These are phyloP conservation scores for Punctoribates punctum DNA, from an alignment of 2,888 invertebrate genomes.

Conservation along the genomic window DNA sequence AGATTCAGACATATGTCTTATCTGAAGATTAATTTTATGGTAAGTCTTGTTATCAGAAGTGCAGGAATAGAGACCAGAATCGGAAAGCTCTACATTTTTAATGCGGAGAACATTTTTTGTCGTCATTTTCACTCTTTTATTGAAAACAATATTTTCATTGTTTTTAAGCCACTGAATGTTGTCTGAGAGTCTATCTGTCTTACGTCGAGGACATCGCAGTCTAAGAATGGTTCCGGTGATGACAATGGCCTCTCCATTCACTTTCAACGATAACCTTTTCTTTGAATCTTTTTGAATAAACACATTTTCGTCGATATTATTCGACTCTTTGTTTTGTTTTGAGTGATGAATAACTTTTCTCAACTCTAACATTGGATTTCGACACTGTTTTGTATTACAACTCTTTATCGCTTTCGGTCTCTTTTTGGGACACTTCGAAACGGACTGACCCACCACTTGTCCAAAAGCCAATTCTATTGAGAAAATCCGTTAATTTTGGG, in stretches of 20 bases:
- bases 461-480: slow-evolving; percentile 74
- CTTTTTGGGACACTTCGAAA: slow-evolving; percentile 60
- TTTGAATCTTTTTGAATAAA: slow-evolving; percentile 79
- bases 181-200: neutral
- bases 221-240: slow-evolving; percentile 87
- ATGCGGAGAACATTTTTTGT: slow-evolving; percentile 72
- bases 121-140: slow-evolving; percentile 14
- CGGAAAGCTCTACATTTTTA: slow-evolving; percentile 71
- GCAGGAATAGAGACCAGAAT: slow-evolving; percentile 81
- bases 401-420: slow-evolving; percentile 37
- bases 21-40: neutral
- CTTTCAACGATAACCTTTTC: slow-evolving; percentile 75
- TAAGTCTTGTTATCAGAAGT: neutral
- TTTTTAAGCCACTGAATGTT: slow-evolving; percentile 30
- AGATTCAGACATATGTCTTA: slow-evolving; percentile 64
- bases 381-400: slow-evolving; percentile 39
- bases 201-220: slow-evolving; percentile 74
- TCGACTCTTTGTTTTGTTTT: neutral
- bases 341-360: slow-evolving; percentile 26
- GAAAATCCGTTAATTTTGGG: neutral
- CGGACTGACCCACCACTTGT: slow-evolving; percentile 74
- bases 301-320: slow-evolving; percentile 22
- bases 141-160: slow-evolving; percentile 11
- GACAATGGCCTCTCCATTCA: slow-evolving; percentile 84
- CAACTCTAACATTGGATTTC: slow-evolving; percentile 25